Evolutionary conservation across 2,113 vertebrate species (phyloP).

Genomic region (Ranitomeya variabilis): DNA sequence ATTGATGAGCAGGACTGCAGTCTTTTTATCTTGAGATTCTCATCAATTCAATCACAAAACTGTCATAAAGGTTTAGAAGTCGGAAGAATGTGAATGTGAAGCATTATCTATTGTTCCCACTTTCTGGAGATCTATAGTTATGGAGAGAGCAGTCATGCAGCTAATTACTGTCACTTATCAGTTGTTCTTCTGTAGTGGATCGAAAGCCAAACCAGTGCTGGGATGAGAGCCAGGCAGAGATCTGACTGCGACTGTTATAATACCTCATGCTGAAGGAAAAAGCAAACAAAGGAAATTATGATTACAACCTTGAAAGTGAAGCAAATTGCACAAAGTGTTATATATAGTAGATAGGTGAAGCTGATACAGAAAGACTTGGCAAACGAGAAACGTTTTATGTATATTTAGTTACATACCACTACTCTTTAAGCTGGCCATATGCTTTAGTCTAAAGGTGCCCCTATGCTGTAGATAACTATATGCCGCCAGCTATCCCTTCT

Average conservation of each 20-base stretch:
- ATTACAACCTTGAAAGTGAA: slow-evolving; percentile 10
- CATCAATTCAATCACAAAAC: neutral
- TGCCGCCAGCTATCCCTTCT: too few relatives aligned
- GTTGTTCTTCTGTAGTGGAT: slow-evolving; percentile 19
- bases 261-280: neutral
- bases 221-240: slow-evolving; percentile 13
- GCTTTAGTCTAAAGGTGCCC: too few relatives aligned
- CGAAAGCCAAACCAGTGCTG: slow-evolving; percentile 6
- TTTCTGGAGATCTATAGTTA: slow-evolving; percentile 12
- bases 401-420: neutral
- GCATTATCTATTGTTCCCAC: neutral
- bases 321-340: neutral
- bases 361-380: neutral
- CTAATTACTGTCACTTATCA: slow-evolving; percentile 37
- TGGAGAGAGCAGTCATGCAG: neutral
- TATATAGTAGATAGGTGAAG: neutral
- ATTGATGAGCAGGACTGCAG: slow-evolving; percentile 40
- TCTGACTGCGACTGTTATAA: neutral
- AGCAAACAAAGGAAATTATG: neutral
- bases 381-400: neutral
- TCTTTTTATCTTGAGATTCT: slow-evolving; percentile 12
- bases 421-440: too few relatives aligned
- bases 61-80: neutral
- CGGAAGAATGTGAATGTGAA: neutral
- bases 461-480: too few relatives aligned